These are phyloP conservation scores for Chelonus formosanus DNA, from an alignment of 2,888 invertebrate genomes.

Conservation along the genomic window DNA sequence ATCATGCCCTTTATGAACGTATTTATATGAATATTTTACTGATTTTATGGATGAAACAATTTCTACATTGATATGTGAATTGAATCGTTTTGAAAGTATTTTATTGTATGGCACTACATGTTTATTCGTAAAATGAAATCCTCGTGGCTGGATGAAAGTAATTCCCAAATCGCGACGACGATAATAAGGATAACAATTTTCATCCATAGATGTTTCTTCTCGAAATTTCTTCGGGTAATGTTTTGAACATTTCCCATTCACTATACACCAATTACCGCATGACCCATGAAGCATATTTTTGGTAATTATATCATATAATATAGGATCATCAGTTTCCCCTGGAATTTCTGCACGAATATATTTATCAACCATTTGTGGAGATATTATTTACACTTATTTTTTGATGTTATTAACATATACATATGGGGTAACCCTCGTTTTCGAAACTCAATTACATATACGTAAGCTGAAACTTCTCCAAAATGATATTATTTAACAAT, in stretches of 20 bases:
- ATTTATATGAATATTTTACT: conserved; percentile 4
- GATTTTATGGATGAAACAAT: background rate
- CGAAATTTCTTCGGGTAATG: conserved; percentile 20
- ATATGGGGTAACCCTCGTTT: conserved; percentile 41
- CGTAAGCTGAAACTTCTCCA: conserved; percentile 35
- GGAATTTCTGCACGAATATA: conserved; percentile 53
- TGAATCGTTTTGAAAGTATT: background rate
- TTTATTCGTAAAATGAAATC: background rate
- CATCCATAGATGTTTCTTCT: conserved; percentile 37
- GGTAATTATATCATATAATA: conserved; percentile 50
- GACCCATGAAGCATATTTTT: conserved; percentile 58
- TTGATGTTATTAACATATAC: conserved; percentile 38
- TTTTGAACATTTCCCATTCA: conserved; percentile 23
- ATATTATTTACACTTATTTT: conserved; percentile 36
- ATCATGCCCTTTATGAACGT: conserved; percentile 2
- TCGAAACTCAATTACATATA: conserved; percentile 39
- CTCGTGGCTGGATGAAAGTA: background rate
- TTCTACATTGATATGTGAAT: conserved; percentile 7
- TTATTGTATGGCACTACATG: conserved; percentile 4
- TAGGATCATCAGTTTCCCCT: conserved; percentile 43
- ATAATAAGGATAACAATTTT: conserved; percentile 17
- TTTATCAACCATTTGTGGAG: conserved; percentile 38
- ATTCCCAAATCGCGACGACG: conserved; percentile 34
- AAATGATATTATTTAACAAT: conserved; percentile 32
- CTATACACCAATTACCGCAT: conserved; percentile 39